These are phyloP conservation scores for Scaeva pyrastri DNA, from an alignment of 2,888 invertebrate genomes.

Conservation along the genomic window DNA sequence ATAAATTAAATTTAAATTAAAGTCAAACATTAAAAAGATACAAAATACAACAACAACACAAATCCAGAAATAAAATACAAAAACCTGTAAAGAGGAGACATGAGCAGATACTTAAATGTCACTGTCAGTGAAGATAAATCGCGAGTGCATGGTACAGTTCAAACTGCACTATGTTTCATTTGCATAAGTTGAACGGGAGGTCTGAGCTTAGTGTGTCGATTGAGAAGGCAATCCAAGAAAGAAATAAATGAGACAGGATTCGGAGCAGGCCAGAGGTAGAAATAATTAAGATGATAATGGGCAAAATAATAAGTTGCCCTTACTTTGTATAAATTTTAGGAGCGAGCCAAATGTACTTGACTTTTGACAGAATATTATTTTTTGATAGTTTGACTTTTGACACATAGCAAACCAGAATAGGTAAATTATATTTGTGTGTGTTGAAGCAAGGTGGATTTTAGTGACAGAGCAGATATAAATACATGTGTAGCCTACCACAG, in stretches of 20 bases:
- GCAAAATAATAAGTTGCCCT: not conserved
- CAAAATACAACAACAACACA: not conserved
- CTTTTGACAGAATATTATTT: too few relatives aligned
- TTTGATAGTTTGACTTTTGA: too few relatives aligned
- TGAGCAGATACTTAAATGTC: conserved; percentile 59
- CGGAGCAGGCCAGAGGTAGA: not conserved
- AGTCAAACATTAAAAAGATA: conserved; percentile 56
- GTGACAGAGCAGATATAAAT: too few relatives aligned
- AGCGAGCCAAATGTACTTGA: too few relatives aligned
- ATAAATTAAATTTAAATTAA: conserved; percentile 72
- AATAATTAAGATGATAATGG: conserved; percentile 3
- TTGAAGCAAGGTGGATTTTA: too few relatives aligned
- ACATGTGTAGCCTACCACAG: too few relatives aligned
- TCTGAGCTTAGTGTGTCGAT: conserved; percentile 2
- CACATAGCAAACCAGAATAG: too few relatives aligned
- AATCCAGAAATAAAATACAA: not conserved
- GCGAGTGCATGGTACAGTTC: conserved; percentile 55
- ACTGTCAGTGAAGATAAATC: conserved; percentile 71
- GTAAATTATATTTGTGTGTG: too few relatives aligned
- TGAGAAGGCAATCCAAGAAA: not conserved
- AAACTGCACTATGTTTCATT: conserved; percentile 49
- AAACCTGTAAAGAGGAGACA: conserved; percentile 42
- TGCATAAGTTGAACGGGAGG: conserved; percentile 35
- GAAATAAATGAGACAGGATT: conserved; percentile 9
- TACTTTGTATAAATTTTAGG: not conserved